Evolutionary conservation across 2,888 invertebrate species (phyloP).

Genomic region (Agrochola macilenta): DNA sequence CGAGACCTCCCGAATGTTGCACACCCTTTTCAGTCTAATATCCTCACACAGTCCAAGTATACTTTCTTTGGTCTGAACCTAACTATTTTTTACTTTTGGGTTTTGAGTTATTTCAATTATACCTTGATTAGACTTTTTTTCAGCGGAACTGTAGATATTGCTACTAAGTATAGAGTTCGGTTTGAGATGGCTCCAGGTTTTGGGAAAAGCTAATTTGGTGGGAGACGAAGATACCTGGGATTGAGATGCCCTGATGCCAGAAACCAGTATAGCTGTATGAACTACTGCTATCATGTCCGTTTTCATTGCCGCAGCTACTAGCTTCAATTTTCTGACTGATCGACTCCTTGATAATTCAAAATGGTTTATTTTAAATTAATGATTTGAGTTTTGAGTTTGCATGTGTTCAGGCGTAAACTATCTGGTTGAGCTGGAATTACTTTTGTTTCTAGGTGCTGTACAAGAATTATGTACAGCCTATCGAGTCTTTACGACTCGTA

Average conservation of each 20-base stretch:
- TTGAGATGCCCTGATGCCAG: neutral
- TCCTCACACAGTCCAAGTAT: neutral
- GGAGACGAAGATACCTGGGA: neutral
- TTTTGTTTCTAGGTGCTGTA: neutral
- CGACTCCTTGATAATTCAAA: too few relatives aligned
- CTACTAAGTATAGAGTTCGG: neutral
- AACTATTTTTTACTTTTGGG: neutral
- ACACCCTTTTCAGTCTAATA: neutral
- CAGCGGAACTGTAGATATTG: neutral
- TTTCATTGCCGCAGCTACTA: neutral
- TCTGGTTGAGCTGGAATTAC: neutral
- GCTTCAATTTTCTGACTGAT: neutral
- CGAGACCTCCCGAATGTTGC: too few relatives aligned
- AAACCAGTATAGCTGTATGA: neutral
- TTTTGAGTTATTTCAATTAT: neutral
- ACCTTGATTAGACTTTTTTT: neutral
- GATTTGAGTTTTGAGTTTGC: neutral
- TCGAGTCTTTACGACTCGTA: neutral
- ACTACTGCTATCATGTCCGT: neutral
- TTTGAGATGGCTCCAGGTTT: neutral
- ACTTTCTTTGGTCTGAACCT: neutral
- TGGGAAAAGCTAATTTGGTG: too few relatives aligned
- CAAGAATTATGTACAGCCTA: neutral
- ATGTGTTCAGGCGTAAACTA: neutral
- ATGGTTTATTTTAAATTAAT: neutral